phyloP scores from a whole-genome alignment of 2,113 vertebrate genomes.

The Petrocephalus zakoni region DNA sequence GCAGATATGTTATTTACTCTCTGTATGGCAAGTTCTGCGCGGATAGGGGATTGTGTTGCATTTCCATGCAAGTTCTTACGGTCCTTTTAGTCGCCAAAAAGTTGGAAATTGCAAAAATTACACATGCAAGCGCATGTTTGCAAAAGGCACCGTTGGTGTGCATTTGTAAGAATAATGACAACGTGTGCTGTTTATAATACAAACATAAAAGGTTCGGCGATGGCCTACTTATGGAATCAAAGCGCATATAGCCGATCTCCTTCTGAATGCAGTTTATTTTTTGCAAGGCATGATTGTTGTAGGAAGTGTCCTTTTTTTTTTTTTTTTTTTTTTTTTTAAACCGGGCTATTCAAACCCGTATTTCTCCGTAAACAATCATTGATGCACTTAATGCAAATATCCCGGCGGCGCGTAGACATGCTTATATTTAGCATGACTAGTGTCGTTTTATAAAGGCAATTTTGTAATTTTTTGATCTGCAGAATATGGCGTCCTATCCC shows the following conservation, averaged over 20 bases:
- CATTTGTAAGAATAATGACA: constrained; percentile 7
- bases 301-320: constrained; percentile 68
- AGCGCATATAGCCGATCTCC: constrained; percentile 22
- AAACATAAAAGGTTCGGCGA: background rate
- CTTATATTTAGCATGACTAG: constrained; percentile 42
- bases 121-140: constrained; percentile 47
- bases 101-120: constrained; percentile 54
- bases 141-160: constrained; percentile 10
- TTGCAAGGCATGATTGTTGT: constrained; percentile 66
- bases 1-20: constrained; percentile 34
- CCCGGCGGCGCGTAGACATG: constrained; percentile 35
- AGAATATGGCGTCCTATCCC: constrained; percentile 91
- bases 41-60: constrained; percentile 19
- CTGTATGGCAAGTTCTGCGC: constrained; percentile 27
- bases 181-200: background rate
- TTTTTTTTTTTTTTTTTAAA: constrained; percentile 64
- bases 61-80: constrained; percentile 26
- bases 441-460: constrained; percentile 26
- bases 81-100: constrained; percentile 51
- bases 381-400: constrained; percentile 71
- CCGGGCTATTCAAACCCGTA: constrained; percentile 86
- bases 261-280: constrained; percentile 52
- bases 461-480: constrained; percentile 73
- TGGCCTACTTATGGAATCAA: constrained; percentile 8
- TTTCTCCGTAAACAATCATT: constrained; percentile 78